A percentile compares a stretch with the other conserved stretches of the same genome.
phyloP scores from a whole-genome alignment of 2,113 vertebrate species.

The Saguinus imperator region DNA sequence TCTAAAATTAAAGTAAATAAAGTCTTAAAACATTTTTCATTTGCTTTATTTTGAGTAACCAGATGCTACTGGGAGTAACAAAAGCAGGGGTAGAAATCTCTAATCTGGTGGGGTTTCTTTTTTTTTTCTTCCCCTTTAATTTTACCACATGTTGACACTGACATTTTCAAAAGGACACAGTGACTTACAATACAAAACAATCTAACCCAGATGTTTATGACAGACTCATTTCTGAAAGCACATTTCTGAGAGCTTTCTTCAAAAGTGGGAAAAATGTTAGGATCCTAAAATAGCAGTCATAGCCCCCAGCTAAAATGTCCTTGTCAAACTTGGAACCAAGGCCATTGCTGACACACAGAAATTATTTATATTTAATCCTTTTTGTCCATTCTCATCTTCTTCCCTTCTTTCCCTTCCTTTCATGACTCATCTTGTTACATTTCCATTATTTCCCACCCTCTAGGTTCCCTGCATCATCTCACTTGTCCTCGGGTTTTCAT shows the following conservation, averaged over 20 bases:
- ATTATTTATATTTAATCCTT: not conserved
- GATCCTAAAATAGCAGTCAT: not conserved
- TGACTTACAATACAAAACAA: not conserved
- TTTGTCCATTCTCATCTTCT: not conserved
- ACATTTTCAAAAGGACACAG: not conserved
- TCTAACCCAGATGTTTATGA: not conserved
- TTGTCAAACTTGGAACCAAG: not conserved
- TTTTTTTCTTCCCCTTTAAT: not conserved
- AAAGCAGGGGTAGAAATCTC: not conserved
- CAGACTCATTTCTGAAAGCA: not conserved
- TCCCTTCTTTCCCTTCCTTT: not conserved
- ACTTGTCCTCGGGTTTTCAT: not conserved
- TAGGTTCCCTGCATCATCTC: not conserved
- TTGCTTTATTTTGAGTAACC: conserved; percentile 16
- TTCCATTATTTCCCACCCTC: not conserved
- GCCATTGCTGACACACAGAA: not conserved
- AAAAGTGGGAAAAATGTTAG: not conserved
- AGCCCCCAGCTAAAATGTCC: not conserved
- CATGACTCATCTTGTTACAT: not conserved
- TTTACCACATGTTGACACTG: not conserved
- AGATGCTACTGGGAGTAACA: not conserved
- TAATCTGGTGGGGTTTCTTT: not conserved
- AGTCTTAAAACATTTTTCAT: not conserved
- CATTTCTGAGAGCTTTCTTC: not conserved
- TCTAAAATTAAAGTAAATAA: not conserved